Evolutionary conservation across 2,113 vertebrate species (phyloP), one percentile per base, ranked within the genome.

Genomic region (Thamnaconus septentrionalis): DNA sequence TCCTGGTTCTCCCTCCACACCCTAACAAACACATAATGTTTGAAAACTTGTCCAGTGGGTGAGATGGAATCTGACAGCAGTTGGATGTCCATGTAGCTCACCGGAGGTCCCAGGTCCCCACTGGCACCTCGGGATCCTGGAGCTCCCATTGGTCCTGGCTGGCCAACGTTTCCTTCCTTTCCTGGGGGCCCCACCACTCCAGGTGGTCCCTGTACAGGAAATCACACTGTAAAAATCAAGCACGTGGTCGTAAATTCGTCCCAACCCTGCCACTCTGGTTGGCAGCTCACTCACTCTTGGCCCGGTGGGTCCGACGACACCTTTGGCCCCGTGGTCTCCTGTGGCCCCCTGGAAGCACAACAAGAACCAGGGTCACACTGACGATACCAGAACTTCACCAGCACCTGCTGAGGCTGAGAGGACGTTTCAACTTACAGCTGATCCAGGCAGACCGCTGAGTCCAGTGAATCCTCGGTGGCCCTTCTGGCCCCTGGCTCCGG

Each of bases 381-480:
- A 31, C 1, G 18, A 31, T 31, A 31, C 18, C 18, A 31, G 18
- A 31, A 31, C 18, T 31, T 31, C 18, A 31, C 18, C 18, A 31
- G 18, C 18, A 31, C 18, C 18, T 31, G 18, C 18, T 31, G 18
- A 31, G 18, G 18, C 18, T 31, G 18, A 31, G 18, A 31, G 18
- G 18, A 31, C 18, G 18, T 31, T 31, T 3, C 72, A 63, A 85
- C 96, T 94, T 85, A 99, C 97, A 12, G 94, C 88, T 78, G 82
- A 90, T 78, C 97, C 97, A 56, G 96, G 97, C 63, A 98, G 91
- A 46, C 97, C 97, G 39, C 96, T 93, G 59, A 99, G 93, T 10
- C 97, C 97, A 18, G 95, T 96, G 77, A 98, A 99, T 9, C 97
- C 97, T 83, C 95, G 88, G 79, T 99, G 97, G 52, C 97, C 97